Evolutionary conservation across 2,113 vertebrate species (phyloP), one percentile per base, ranked within the genome.

Genomic region (Phylloscopus trochilus): DNA sequence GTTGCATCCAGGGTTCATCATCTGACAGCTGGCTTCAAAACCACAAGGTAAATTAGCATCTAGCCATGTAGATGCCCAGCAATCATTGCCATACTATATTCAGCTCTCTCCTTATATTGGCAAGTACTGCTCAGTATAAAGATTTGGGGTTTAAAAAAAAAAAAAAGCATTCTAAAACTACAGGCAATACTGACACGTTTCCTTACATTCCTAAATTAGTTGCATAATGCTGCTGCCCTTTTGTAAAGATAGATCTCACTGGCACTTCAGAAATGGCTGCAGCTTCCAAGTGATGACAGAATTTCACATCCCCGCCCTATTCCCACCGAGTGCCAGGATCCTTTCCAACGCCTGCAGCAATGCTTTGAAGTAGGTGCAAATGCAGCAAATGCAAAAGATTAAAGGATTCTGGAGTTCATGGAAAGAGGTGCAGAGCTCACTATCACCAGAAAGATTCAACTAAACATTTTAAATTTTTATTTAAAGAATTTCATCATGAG

Each of bases 381-480:
- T 92, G 94, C 92, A 95, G 93, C 90, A 93, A 95, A 93, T 89
- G 90, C 92, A 92, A 86, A 92, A 96, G 94, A 97, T 97, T 92
- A 97, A 96, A 96, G 95, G 88, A 89, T 86, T 90, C 83, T 75
- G 39, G 88, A 92, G 92, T 64, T 95, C 85, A 64, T 5, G 56
- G 60, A 77, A 46, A 88, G 88, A 90, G 85, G 76, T 56, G 70
- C 79, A 72, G 69, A 94, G 73, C 88, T 96, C 82, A 14, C 76
- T 75, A 82, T 78, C 85, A 68, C 75, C 75, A 64, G 24, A 21
- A 52, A 94, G 86, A 90, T 75, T 89, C 80, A 66, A 58, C 84
- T 64, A 21, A 51, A 94, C 73, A n/a, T 88, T 95, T 95, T 59
- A 84, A 76, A 69, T 77, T 95, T 95, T 94, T 81, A 89, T 86